A percentile compares a stretch with the other conserved stretches of the same genome.
These are phyloP conservation scores for Phyto melanocephala DNA, from an alignment of 2,888 invertebrate species.

Conservation along the genomic window DNA sequence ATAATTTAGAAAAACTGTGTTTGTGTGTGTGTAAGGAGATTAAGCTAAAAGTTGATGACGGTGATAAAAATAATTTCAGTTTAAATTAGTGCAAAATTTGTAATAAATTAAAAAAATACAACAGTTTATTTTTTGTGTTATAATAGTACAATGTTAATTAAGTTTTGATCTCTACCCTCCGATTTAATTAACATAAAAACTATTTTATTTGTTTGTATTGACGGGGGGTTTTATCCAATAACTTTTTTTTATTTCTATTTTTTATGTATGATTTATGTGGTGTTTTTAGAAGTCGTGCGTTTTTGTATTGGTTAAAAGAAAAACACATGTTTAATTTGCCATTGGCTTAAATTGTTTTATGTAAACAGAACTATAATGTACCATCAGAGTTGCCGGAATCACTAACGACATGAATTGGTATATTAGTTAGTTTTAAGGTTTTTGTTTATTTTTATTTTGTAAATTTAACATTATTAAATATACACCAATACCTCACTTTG, in stretches of 20 bases:
- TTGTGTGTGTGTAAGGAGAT: background rate
- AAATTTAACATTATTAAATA: too few species aligned
- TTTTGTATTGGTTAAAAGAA: too few species aligned
- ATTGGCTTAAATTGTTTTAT: too few species aligned
- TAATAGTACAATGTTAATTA: background rate
- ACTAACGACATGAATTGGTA: too few species aligned
- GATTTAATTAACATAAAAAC: background rate
- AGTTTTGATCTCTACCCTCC: background rate
- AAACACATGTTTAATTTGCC: too few species aligned
- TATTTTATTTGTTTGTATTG: background rate
- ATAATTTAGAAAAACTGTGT: background rate
- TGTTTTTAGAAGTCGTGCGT: background rate
- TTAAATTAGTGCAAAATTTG: background rate
- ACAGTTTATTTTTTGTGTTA: background rate
- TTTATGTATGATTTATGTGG: background rate
- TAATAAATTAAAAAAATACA: background rate
- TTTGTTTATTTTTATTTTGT: too few species aligned
- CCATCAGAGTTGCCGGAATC: too few species aligned
- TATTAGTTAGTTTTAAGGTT: too few species aligned
- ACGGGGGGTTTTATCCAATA: background rate
- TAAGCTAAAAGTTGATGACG: slow-evolving; percentile 43
- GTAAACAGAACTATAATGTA: too few species aligned
- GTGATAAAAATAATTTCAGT: slow-evolving; percentile 15
- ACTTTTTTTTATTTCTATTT: background rate
- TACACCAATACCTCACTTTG: too few species aligned